Evolutionary conservation across 2,113 vertebrate genomes (phyloP), one percentile per base, ranked within the genome.

Genomic region (Cariama cristata): DNA sequence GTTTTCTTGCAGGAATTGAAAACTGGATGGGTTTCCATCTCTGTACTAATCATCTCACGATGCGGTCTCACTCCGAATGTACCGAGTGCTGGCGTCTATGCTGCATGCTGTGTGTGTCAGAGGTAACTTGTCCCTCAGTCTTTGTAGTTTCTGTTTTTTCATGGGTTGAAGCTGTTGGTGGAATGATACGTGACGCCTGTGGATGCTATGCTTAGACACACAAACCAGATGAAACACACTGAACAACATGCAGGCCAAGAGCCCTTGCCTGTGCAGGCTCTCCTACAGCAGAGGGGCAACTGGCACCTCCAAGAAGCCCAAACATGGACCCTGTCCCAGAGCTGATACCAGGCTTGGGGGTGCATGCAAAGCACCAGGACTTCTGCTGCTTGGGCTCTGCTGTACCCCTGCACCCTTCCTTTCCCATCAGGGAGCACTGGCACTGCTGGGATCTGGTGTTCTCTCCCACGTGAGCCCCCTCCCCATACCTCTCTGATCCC

Each of bases 391-490:
- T 49, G 71, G 60, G 27, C 58, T 86, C 33, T 60, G 45, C 47
- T 45, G 52, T 22, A 52, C 20, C 44, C 13, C 38, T 45, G 23
- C 17, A 14, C 30, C 38, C n/a, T 74, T 73, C n/a, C 35, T 66
- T 86, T 86, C 32, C 24, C 50, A 10, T 7, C 49, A 13, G 53
- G 44, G 35, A 84, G 21, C 0, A 0, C 44, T 44, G 63, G 35
- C 79, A 53, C 8, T 56, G 47, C 52, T 79, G 66, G 24, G 17
- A 74, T 32, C 23, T 1, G 0, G 7, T 16, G 10, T 52, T 30
- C 35, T 83, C 2, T 0, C 58, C 44, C 40, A 33, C 0, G 0
- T 20, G 15, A 71, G 23, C 47, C 20, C 27, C 33, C 22, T 64
- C 42, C 44, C 42, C 28, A 3, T 20, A 35, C 9, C 15, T 14